These are phyloP conservation scores for Odontomachus brunneus DNA, from an alignment of 1,140 invertebrate genomes.

Conservation along the genomic window DNA sequence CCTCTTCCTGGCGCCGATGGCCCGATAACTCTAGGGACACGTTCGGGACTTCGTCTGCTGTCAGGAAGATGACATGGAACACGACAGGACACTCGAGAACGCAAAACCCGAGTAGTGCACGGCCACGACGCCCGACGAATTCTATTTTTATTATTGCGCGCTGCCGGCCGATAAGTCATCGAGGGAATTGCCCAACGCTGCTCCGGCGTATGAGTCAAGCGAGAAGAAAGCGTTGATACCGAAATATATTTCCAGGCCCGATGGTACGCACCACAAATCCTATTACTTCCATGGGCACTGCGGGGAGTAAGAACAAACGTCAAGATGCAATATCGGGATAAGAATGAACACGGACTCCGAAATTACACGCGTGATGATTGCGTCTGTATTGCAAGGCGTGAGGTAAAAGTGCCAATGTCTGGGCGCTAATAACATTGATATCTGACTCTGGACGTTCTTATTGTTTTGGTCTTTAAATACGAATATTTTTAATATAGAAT, in stretches of 20 bases:
- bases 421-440: no score
- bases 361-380: not conserved
- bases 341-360: not conserved
- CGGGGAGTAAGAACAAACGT: constrained; percentile 4
- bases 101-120: constrained; percentile 33
- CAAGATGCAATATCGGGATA: constrained; percentile 27
- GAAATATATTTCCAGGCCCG: constrained; percentile 16
- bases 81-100: constrained; percentile 48
- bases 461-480: no score
- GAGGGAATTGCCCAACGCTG: not conserved
- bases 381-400: no score
- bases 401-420: no score
- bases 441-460: no score
- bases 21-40: constrained; percentile 63
- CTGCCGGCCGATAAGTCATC: constrained; percentile 29
- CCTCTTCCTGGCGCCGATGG: constrained; percentile 64
- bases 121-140: not conserved
- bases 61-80: constrained; percentile 61
- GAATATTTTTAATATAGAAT: no score
- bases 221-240: constrained; percentile 8
- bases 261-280: constrained; percentile 21
- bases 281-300: not conserved
- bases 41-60: constrained; percentile 60
- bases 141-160: constrained; percentile 33
- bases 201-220: not conserved